Evolutionary conservation across 92 coral and sea anemone genomes (phyloP), one percentile per base, ranked within the genome.

Genomic region (Umimayanthus chanpuru): DNA sequence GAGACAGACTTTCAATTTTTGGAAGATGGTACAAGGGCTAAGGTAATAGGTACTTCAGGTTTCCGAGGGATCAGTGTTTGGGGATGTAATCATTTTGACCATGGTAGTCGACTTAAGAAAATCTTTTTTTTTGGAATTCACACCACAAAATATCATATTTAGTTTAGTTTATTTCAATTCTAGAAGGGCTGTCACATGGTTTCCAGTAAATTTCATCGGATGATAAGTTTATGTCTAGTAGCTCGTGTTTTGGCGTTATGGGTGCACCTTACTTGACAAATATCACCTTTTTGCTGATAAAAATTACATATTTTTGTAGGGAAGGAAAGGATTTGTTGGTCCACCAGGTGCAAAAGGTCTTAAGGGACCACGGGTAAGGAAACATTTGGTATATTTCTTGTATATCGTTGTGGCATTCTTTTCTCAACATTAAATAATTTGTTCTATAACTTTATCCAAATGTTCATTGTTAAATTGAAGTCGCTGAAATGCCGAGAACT

Each of bases 301-400:
- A 12, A 44, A 6, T 66, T 41, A 43, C n/a, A 5, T 67, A 7
- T 16, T 9, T 68, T 82, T 83, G 30, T 28, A 83, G 87, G 87
- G 87, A 68, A 20, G 28, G 9, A 83, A 70, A 83, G 87, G 87
- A 11, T 83, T 83, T 30, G 18, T 15, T 16, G 87, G 87, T 2
- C 67, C 78, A 1, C 87, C 87, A 26, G 87, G 87, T 44, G 65
- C 77, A 3, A 83, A 83, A 47, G 87, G 87, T 68, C 61, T 83
- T 18, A 47, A 47, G 61, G 87, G 87, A 70, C 87, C 87, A 70
- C 87, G 87, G 78, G 87, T 83, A 67, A 83, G 55, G 26, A 29
- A 20, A 16, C 3, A 40, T 70, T 44, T 83, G 9, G 40, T 11
- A 29, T 23, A 18, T 12, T n/a, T 49, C 3, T 44, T 23, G 26